Evolutionary conservation across 2,888 invertebrate species (phyloP).

Genomic region (Hypsopygia costalis): DNA sequence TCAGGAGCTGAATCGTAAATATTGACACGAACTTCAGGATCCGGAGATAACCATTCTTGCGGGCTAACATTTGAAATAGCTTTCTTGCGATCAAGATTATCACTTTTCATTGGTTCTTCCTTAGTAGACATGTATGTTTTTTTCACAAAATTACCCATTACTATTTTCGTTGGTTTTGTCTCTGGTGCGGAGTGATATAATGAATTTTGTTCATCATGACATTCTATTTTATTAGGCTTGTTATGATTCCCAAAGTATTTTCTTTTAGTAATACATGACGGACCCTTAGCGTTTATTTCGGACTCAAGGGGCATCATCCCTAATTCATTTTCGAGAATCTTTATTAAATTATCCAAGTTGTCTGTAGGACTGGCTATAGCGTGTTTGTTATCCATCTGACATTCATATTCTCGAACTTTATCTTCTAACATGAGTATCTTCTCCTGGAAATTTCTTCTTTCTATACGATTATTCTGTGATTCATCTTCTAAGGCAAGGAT

Average conservation of each 20-base stretch:
- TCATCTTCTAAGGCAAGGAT: slow-evolving; percentile 58
- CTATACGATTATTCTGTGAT: slow-evolving; percentile 34
- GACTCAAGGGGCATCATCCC: slow-evolving; percentile 38
- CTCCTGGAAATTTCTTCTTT: slow-evolving; percentile 50
- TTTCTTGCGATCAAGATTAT: slow-evolving; percentile 45
- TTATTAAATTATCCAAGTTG: slow-evolving; percentile 58
- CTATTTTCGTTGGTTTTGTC: slow-evolving; percentile 38
- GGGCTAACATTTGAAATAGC: slow-evolving; percentile 41
- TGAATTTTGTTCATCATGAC: slow-evolving; percentile 21
- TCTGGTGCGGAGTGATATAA: slow-evolving; percentile 26
- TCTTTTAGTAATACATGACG: slow-evolving; percentile 23
- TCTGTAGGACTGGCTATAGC: slow-evolving; percentile 39
- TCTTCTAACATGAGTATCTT: slow-evolving; percentile 43
- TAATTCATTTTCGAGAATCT: slow-evolving; percentile 64
- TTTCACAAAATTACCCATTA: slow-evolving; percentile 39
- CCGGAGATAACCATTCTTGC: slow-evolving; percentile 31
- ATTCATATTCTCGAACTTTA: slow-evolving; percentile 45
- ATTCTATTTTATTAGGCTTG: slow-evolving; percentile 21
- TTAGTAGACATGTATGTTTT: slow-evolving; percentile 34
- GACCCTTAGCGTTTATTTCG: slow-evolving; percentile 19
- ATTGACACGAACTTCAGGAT: slow-evolving; percentile 19
- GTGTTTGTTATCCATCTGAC: slow-evolving; percentile 30
- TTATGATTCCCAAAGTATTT: slow-evolving; percentile 14
- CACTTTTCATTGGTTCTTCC: slow-evolving; percentile 34
- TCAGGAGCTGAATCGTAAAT: slow-evolving; percentile 16